A percentile compares a stretch with the other conserved stretches of the same genome.
These are phyloP conservation scores for Colletes latitarsis DNA, from an alignment of 1,140 invertebrate species.

Conservation along the genomic window DNA sequence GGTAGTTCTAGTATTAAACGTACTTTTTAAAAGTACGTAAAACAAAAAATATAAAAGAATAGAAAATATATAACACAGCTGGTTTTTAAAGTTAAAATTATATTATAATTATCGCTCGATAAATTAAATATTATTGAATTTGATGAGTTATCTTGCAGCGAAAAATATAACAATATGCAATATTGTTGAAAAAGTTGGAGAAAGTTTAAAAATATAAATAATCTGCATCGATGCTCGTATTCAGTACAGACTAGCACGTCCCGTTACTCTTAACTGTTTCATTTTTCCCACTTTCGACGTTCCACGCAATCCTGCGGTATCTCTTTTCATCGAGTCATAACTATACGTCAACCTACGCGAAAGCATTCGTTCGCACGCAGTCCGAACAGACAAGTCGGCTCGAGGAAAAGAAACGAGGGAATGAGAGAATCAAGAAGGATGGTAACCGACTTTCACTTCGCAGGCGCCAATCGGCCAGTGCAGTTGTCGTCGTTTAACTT, in stretches of 20 bases:
- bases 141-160: too few species aligned
- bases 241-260: not conserved
- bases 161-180: too few species aligned
- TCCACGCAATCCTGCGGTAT: constrained; percentile 6
- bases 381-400: not conserved
- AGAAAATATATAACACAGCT: too few species aligned
- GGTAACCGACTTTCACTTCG: constrained; percentile 63
- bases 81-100: too few species aligned
- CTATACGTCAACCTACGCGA: constrained; percentile 23
- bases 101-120: too few species aligned
- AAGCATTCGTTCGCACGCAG: constrained; percentile 31
- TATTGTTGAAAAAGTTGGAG: too few species aligned
- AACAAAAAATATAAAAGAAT: too few species aligned
- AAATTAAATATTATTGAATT: too few species aligned
- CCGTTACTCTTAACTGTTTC: not conserved
- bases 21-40: too few species aligned
- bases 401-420: constrained; percentile 40
- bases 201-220: too few species aligned
- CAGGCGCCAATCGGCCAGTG: constrained; percentile 50
- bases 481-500: constrained; percentile 59
- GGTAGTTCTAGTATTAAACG: too few species aligned
- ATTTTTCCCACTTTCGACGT: constrained; percentile 3
- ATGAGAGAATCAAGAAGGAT: constrained; percentile 53
- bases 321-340: constrained; percentile 22
- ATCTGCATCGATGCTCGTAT: too few species aligned